Percentiles rank a stretch among this genome's conserved stretches.
These are phyloP conservation scores for Cerceris rybyensis DNA, from an alignment of 2,888 invertebrate species.

Conservation along the genomic window DNA sequence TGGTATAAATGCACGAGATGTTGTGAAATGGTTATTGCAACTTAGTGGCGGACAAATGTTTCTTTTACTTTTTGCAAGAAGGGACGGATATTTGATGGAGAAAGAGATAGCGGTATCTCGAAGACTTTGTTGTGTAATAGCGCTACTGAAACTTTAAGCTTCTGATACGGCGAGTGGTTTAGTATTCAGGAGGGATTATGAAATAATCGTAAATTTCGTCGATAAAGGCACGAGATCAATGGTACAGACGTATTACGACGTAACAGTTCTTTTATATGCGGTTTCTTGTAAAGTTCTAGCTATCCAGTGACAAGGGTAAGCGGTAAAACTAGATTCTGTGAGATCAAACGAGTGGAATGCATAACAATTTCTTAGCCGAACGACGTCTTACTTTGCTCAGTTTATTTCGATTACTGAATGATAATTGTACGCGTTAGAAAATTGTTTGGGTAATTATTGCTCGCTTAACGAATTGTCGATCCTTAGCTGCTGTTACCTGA, in stretches of 20 bases:
- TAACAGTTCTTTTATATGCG: conserved; percentile 19
- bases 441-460: no score
- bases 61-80: no score
- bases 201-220: conserved; percentile 4
- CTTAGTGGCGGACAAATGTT: not conserved
- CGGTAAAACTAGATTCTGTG: conserved; percentile 3
- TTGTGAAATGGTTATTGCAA: not conserved
- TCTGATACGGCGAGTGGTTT: not conserved
- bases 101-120: no score
- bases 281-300: conserved; percentile 7
- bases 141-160: no score
- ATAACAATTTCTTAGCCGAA: not conserved
- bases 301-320: conserved; percentile 11
- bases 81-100: no score
- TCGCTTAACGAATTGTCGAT: no score
- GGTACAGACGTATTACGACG: conserved; percentile 8
- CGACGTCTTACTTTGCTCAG: not conserved
- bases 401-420: not conserved
- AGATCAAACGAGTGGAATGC: not conserved
- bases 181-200: not conserved
- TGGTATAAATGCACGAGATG: not conserved
- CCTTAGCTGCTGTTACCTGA: no score
- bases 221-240: conserved; percentile 12
- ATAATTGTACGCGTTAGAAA: no score
- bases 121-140: no score